Base-by-base conservation (phyloP, 2,797 vertebrate genomes). In the Scarus forsteni region DNA sequence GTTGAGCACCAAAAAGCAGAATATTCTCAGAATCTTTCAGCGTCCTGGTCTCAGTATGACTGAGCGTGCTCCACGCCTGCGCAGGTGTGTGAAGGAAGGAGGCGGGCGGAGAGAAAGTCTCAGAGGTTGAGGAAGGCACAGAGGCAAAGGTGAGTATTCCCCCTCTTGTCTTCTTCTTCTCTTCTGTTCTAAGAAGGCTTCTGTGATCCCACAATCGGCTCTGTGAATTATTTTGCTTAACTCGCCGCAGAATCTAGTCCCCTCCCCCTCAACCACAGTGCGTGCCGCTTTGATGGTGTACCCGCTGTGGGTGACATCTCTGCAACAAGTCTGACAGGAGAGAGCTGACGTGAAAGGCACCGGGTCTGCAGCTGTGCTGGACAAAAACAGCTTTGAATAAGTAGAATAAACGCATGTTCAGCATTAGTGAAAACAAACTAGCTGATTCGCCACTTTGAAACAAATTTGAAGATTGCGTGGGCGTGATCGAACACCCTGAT, bases 21-120 rank as follows among this genome's bases (percentile, higher is more conserved):
- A 54, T 4, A 39, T 92, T 92, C 91, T 91, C 76, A 13, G 89
- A 92, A 91, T 88, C 67, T 82, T 35, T 80, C 78, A 71, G 75
- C 80, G 18, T 48, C 5, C 81, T 75, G 67, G 77, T 93, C 73
- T 91, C 87, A 42, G 35, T 88, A 80, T 92, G 91, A 90, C 80
- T 90, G 46, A 16, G 1, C 9, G 16, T 8, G 46, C 46, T 18
- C 7, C 7, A 48, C 5, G 7, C 3, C 46, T 27, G 49, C 7
- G 49, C 11, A 34, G 18, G 49, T 51, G 49, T 27, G 49, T 50
- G 48, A 42, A 51, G 49, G 56, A 59, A 43, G 54, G 52, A 36
- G 53, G 16, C 2, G 59, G 69, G 40, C n/a, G 3, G 39, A 59
- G 56, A 61, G 65, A 70, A 65, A 53, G 66, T 16, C 60, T 38